Evolutionary conservation across 2,113 vertebrate species (phyloP), one percentile per base, ranked within the genome.

Genomic region (Gadus macrocephalus): DNA sequence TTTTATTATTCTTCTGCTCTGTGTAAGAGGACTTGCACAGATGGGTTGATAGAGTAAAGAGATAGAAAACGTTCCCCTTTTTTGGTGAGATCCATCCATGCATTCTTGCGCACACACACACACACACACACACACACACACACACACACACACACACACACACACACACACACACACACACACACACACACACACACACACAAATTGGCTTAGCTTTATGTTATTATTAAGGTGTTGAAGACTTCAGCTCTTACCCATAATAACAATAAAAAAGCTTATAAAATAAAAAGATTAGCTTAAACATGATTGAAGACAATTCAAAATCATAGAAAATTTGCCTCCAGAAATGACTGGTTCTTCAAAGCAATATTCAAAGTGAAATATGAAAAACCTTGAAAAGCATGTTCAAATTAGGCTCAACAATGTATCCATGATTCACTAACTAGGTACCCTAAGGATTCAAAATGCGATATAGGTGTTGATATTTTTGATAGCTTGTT

Each of bases 1-100:
- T 64, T 64, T 25, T 70, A 86, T 87, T 83, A 86, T 86, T 87
- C 79, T 87, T 76, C 68, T 64, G 53, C 59, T 42, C 58, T 1
- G 19, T 71, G 72, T 66, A 68, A 80, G 79, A 78, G 31, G 27
- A 38, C 20, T 74, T 70, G 81, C 68, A 80, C 62, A 62, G 63
- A 81, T 63, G 58, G 28, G 62, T 62, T 69, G 67, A 72, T 79
- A 71, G 75, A 74, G 64, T 73, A 81, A 77, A 73, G 42, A 49
- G 42, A 49, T 49, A 76, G 15, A 53, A 20, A 67, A 77, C 17
- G 14, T n/a, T 28, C 15, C 15, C 3, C 16, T 35, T 49, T 49
- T 14, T 49, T 49, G 31, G 53, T 62, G 55, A 61, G 16, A 68
- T 20, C 31, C 72, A 78, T 80, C 56, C 69, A 74, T 69, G 74